Conservation (phyloP, 2,888 invertebrate genomes). For the Eupithecia subumbrata region DNA sequence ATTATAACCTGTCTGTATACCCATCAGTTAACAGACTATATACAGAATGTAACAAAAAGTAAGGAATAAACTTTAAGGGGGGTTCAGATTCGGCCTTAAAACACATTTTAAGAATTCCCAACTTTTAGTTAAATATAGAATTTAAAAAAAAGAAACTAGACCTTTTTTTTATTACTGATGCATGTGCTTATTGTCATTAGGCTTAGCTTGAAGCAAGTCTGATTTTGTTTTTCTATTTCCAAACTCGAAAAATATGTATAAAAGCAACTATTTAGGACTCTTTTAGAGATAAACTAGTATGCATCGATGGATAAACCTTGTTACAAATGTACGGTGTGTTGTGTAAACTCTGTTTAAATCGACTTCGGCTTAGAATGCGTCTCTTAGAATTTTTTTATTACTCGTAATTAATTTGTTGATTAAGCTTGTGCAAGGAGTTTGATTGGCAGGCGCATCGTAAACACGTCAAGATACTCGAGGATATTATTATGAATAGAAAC, state of each 20-base stretch:
- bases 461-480: slow-evolving; percentile 22
- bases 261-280: not conserved
- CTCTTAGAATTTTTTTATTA: not conserved
- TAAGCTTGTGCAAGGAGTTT: slow-evolving; percentile 5
- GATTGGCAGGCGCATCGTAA: slow-evolving; percentile 22
- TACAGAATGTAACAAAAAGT: too few relatives aligned
- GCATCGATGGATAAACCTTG: not conserved
- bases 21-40: not conserved
- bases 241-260: not conserved
- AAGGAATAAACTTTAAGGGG: too few relatives aligned
- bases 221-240: not conserved
- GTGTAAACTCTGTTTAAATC: not conserved
- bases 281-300: not conserved
- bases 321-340: not conserved
- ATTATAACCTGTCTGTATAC: not conserved
- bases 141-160: too few relatives aligned
- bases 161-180: too few relatives aligned
- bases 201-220: not conserved
- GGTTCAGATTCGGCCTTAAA: too few relatives aligned
- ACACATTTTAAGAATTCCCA: too few relatives aligned
- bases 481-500: slow-evolving; percentile 30
- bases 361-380: not conserved
- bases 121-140: too few relatives aligned
- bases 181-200: too few relatives aligned
- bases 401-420: not conserved